Conservation (phyloP, 2,113 vertebrate species). For the Forbesichthys papilliferus region DNA sequence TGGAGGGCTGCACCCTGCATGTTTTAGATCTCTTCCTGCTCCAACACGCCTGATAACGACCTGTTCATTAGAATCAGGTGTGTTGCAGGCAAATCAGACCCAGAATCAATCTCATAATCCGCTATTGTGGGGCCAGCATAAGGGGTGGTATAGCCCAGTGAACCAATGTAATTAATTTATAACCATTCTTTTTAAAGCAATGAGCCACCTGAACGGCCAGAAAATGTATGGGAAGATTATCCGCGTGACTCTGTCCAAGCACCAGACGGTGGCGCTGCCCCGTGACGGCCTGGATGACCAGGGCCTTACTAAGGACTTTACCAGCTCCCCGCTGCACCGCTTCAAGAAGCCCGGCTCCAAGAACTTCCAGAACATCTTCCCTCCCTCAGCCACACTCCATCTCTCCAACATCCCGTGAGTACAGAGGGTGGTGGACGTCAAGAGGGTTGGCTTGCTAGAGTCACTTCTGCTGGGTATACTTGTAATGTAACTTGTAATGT, state of each 20-base stretch:
- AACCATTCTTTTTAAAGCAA: constrained; percentile 72
- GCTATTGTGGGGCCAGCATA: no score
- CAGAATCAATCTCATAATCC: no score
- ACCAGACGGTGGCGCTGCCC: constrained; percentile 94
- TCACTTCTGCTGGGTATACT: background rate
- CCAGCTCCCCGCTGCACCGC: constrained; percentile 95
- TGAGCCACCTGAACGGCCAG: constrained; percentile 98
- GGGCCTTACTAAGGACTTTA: constrained; percentile 95
- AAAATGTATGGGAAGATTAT: constrained; percentile 99
- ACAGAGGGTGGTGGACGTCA: background rate
- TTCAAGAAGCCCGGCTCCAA: constrained; percentile 98
- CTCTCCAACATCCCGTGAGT: constrained; percentile 98
- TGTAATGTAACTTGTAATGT: background rate
- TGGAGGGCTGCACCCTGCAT: no score
- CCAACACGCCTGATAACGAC: no score
- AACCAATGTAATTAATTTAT: background rate
- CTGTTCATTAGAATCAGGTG: no score
- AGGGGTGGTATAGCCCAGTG: no score
- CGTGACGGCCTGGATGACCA: constrained; percentile 96
- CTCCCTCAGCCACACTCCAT: constrained; percentile 94
- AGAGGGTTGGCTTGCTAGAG: background rate
- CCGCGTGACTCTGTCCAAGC: constrained; percentile 93
- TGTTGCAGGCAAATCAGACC: no score
- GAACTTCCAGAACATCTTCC: constrained; percentile 98
- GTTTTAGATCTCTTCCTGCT: no score